Evolutionary conservation across 92 coral and sea anemone species (phyloP).

Genomic region (Pocillopora grandis): DNA sequence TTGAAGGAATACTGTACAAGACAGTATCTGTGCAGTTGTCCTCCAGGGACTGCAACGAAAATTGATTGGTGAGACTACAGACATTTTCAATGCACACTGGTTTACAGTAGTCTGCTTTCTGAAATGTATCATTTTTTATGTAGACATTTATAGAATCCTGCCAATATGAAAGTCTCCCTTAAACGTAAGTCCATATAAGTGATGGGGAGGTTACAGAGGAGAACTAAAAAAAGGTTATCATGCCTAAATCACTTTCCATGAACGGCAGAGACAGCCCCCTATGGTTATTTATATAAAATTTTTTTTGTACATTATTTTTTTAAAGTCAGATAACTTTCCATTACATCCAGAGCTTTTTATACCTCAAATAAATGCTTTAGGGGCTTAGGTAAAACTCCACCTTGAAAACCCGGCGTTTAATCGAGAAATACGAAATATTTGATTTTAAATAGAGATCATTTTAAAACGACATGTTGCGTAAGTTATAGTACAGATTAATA

Average conservation of each 20-base stretch:
- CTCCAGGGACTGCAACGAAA: conserved; percentile 12
- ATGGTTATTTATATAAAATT: no score
- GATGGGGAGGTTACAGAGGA: conserved; percentile 31
- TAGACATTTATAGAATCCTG: no score
- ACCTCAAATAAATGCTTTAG: no score
- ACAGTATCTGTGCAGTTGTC: no score
- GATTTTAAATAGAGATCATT: not conserved
- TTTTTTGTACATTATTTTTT: not conserved
- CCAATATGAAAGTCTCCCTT: no score
- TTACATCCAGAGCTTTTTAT: not conserved
- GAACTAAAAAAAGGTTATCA: conserved; percentile 28
- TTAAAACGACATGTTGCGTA: no score
- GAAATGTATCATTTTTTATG: no score
- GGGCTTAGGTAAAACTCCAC: not conserved
- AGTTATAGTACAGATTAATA: no score
- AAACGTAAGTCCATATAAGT: not conserved
- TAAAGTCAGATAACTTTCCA: not conserved
- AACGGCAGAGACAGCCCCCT: conserved; percentile 13
- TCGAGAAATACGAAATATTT: not conserved
- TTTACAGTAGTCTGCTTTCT: no score
- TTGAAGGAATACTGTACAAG: no score
- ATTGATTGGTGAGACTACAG: no score
- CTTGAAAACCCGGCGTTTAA: not conserved
- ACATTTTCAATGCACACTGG: no score
- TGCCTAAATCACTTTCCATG: conserved; percentile 22